Base-by-base conservation (phyloP, 2,797 vertebrate species). In the Darevskia mixta region DNA sequence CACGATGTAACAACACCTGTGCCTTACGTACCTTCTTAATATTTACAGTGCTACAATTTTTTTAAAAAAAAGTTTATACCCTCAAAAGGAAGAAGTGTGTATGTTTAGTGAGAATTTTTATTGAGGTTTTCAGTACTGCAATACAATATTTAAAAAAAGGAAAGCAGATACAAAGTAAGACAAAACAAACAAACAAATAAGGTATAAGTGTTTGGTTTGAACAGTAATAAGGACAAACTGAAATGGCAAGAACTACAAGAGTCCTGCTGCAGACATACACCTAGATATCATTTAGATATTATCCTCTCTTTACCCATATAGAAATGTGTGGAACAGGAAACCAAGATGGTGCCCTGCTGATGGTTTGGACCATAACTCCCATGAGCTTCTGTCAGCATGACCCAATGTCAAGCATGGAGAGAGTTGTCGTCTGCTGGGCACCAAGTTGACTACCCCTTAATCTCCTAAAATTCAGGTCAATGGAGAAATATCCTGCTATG, bases 401-500 rank as follows among this genome's bases (percentile, higher is more conserved):
- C 49, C 49, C 49, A 49, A 13, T 49, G 11, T 49, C 49, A 49
- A 49, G 49, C 49, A 49, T 49, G 11, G 49, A 49, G 49, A 49
- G 1, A 1, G 49, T 11, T 49, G 49, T 49, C 3, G 0, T 49
- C 11, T 49, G 3, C 49, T 49, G 49, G 49, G 49, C 49, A 49
- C 45, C 45, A 49, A 49, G 45, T 2, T 49, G 45, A 49, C 2
- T 49, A 49, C 45, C 10, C 45, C 45, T 92, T 90, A 86, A 80
- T 86, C 93, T 92, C 67, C 13, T 5, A 49, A 61, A 45, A 43
- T 76, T 23, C 73, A 88, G 88, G 64, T 76, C 91, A 85, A 3
- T 0, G 71, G 86, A 90, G 61, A 20, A 72, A 83, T 90, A 27
- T n/a, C 85, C 83, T 83, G 27, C n/a, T 92, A 85, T 82, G 69